These are phyloP conservation scores for Drosophila micromelanica DNA, from an alignment of 1,140 invertebrate species.

Conservation along the genomic window DNA sequence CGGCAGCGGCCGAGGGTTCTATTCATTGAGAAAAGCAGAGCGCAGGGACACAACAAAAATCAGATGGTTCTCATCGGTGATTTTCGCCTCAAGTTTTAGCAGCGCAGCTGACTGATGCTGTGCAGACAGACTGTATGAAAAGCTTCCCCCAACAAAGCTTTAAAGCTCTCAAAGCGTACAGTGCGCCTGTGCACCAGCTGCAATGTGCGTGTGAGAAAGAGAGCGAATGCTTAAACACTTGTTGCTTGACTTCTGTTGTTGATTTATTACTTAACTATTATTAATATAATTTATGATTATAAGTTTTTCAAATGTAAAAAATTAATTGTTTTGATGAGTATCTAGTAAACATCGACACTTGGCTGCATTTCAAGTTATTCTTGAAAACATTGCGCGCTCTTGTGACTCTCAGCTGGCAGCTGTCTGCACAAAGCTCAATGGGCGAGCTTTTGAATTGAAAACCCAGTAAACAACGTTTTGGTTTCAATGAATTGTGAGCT, in stretches of 20 bases:
- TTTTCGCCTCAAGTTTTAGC: slow-evolving; percentile 59
- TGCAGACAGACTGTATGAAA: not conserved
- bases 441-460: slow-evolving; percentile 8
- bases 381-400: not conserved
- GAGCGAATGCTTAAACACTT: slow-evolving; percentile 33
- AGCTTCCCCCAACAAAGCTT: slow-evolving; percentile 39
- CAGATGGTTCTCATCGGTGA: slow-evolving; percentile 53
- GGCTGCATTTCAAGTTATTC: not conserved
- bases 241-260: slow-evolving; percentile 58
- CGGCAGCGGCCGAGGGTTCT: not conserved
- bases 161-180: slow-evolving; percentile 6
- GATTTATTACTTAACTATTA: no score
- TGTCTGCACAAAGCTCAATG: slow-evolving; percentile 30
- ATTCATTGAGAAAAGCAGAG: slow-evolving; percentile 62
- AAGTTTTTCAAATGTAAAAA: no score
- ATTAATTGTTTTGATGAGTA: no score
- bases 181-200: slow-evolving; percentile 40
- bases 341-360: not conserved
- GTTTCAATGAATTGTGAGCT: slow-evolving; percentile 9
- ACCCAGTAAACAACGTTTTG: slow-evolving; percentile 29
- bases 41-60: slow-evolving; percentile 64
- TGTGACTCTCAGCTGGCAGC: not conserved
- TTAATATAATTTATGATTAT: no score
- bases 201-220: slow-evolving; percentile 9
- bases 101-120: slow-evolving; percentile 73